Evolutionary conservation across 64 coral and sea anemone genomes (phyloP).

Genomic region (Stichodactyla mertensii): DNA sequence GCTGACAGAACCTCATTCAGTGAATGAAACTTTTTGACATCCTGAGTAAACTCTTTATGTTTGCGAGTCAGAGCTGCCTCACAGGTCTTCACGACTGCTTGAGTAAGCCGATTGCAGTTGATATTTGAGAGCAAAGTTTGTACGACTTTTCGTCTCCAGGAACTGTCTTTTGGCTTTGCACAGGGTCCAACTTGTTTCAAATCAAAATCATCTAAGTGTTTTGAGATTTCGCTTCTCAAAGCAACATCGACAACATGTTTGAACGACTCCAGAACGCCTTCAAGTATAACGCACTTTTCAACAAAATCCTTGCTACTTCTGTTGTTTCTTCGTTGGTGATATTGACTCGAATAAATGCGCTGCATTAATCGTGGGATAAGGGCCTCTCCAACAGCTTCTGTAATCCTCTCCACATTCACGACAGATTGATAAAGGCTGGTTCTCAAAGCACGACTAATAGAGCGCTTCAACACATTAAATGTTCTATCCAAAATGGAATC

Average conservation of each 20-base stretch:
- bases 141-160: slow-evolving; percentile 13
- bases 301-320: background rate
- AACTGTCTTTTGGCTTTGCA: background rate
- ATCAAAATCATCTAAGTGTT: background rate
- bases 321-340: background rate
- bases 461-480: slow-evolving; percentile 18
- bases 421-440: background rate
- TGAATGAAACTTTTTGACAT: background rate
- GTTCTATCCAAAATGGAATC: slow-evolving; percentile 39
- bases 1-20: background rate
- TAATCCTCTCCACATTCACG: background rate
- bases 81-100: background rate
- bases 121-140: slow-evolving; percentile 14
- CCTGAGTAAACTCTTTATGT: background rate
- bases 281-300: background rate
- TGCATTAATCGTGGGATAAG: background rate
- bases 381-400: background rate
- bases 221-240: background rate
- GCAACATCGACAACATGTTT: background rate
- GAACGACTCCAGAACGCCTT: slow-evolving; percentile 1
- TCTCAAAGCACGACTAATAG: slow-evolving; percentile 4
- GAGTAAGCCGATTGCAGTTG: background rate
- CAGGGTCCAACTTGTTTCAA: background rate
- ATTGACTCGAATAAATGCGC: background rate
- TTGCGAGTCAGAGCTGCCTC: background rate